Base-by-base conservation (phyloP, 2,113 vertebrate genomes). In the Leptobrachium leishanense region DNA sequence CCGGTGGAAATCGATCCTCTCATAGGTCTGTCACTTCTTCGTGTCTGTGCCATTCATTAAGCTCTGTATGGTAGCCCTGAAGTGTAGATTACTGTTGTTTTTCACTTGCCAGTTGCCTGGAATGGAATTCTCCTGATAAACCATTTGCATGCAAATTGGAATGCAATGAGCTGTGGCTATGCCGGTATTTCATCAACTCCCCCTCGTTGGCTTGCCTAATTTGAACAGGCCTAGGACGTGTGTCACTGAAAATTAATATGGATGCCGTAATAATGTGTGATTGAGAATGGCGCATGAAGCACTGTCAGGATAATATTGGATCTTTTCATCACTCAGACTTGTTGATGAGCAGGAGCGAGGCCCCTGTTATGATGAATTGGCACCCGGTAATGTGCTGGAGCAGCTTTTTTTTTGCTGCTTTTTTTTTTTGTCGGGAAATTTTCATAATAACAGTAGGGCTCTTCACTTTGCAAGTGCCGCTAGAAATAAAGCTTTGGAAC, bases 121-220 rank as follows among this genome's bases (percentile, higher is more conserved):
- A 95, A 94, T 94, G 92, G 92, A 96, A 95, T 94, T 95, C 94
- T 91, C 94, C 93, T 94, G 92, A 94, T 93, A 93, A 95, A 93
- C 93, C 96, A 99, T 99, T 99, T 98, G 96, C 97, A 99, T 99
- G 95, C 96, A 99, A 99, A 99, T 99, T 98, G 96, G 96, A 98
- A 98, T 95, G 95, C 96, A 98, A 96, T 98, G 97, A 98, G 96
- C 96, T 98, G 96, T 98, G 94, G 95, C 95, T 95, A 92, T 91
- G 92, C 95, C 94, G 91, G 94, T 96, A 96, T 96, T 98, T 98
- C 95, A 96, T 97, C 96, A 97, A 95, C 93, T 95, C 92, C 91
- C 89, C 92, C 92, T 93, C 90, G 89, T 94, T 93, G 93, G 91
- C 92, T 93, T 92, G 92, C 92, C 95, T 97, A 96, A 96, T 97